Conservation (phyloP, 92 coral and sea anemone genomes). For the Chrysogorgia sp. region DNA sequence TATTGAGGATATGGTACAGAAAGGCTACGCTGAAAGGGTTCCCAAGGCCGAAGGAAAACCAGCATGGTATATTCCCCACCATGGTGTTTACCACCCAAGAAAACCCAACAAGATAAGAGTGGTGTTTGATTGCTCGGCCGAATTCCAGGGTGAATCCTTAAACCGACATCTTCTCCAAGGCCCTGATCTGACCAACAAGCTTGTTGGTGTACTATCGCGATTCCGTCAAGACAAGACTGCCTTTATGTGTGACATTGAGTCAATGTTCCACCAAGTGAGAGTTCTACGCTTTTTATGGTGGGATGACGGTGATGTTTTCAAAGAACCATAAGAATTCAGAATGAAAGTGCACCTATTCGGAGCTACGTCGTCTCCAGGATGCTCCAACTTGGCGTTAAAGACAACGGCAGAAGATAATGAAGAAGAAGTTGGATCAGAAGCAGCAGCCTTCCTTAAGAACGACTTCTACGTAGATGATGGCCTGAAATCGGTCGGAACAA, state of each 20-base stretch:
- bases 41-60: background rate
- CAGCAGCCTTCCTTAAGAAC: slow-evolving; percentile 1
- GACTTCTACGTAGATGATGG: slow-evolving; percentile 18
- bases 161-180: slow-evolving; percentile 38
- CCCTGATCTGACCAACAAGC: slow-evolving; percentile 46
- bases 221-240: slow-evolving; percentile 34
- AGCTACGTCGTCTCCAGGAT: slow-evolving; percentile 41
- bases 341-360: slow-evolving; percentile 19
- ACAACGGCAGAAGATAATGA: slow-evolving; percentile 31
- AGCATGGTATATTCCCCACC: slow-evolving; percentile 68
- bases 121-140: slow-evolving; percentile 46
- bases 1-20: slow-evolving; percentile 53
- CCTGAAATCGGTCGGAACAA: background rate
- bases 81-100: slow-evolving; percentile 55
- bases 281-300: slow-evolving; percentile 21
- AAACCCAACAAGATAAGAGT: slow-evolving; percentile 44
- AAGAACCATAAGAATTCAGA: slow-evolving; percentile 32
- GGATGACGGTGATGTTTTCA: slow-evolving; percentile 5
- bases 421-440: slow-evolving; percentile 15
- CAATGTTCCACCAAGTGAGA: slow-evolving; percentile 34
- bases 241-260: slow-evolving; percentile 35
- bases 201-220: slow-evolving; percentile 32
- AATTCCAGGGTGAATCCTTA: too few species aligned
- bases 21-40: slow-evolving; percentile 54
- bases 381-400: slow-evolving; percentile 37